Percentiles rank a stretch among this genome's conserved stretches.
These are phyloP conservation scores for Xestia rhomboidea DNA, from an alignment of 2,888 invertebrate species.

Conservation along the genomic window DNA sequence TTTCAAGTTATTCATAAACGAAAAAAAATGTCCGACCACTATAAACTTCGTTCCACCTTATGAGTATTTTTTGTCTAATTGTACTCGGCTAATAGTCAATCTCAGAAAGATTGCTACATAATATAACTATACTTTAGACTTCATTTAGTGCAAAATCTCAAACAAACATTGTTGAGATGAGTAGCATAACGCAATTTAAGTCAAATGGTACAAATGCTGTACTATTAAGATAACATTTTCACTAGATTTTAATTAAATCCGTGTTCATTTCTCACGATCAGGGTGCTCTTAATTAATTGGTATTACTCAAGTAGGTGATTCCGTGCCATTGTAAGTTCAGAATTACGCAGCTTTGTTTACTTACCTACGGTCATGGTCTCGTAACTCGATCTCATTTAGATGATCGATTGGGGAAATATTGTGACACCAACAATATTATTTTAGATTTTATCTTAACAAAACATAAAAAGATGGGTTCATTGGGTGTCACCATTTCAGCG, in stretches of 20 bases:
- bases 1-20: no score
- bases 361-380: slow-evolving; percentile 22
- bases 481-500: neutral
- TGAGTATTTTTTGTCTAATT: no score
- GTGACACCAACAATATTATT: slow-evolving; percentile 19
- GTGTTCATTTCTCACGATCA: slow-evolving; percentile 58
- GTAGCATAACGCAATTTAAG: slow-evolving; percentile 7
- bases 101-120: neutral
- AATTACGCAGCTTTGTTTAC: slow-evolving; percentile 49
- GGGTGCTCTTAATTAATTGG: slow-evolving; percentile 46
- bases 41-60: no score
- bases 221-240: slow-evolving; percentile 35
- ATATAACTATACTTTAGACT: neutral
- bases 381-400: slow-evolving; percentile 7
- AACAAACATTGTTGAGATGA: slow-evolving; percentile 24
- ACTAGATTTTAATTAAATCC: slow-evolving; percentile 50
- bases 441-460: neutral
- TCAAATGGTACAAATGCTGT: slow-evolving; percentile 22
- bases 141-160: neutral
- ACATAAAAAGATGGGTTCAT: neutral
- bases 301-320: slow-evolving; percentile 34
- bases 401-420: slow-evolving; percentile 23
- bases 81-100: neutral
- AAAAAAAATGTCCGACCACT: no score
- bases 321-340: slow-evolving; percentile 37